Percentiles rank a stretch among this genome's conserved stretches.
Evolutionary conservation across 2,797 vertebrate genomes (phyloP).

Genomic region (Paedocypris micromegethes): DNA sequence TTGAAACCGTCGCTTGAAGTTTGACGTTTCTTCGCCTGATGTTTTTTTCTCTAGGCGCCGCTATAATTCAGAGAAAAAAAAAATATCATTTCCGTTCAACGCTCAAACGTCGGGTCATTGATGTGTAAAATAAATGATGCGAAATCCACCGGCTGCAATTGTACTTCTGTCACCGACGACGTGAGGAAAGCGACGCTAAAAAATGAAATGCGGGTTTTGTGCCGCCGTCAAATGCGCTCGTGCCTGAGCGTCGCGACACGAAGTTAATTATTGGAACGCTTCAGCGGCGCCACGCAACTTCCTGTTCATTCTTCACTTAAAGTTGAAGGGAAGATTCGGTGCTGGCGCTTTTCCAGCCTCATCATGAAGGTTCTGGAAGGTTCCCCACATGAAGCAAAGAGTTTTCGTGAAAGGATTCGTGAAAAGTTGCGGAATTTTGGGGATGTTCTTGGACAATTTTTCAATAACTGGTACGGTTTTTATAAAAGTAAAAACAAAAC

Average conservation of each 20-base stretch:
- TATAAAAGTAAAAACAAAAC: too few relatives aligned
- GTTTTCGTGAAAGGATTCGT: constrained; percentile 2
- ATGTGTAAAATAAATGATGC: constrained; percentile 34
- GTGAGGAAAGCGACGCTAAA: constrained; percentile 9
- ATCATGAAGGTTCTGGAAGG: constrained; percentile 6
- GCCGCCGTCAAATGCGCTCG: constrained; percentile 18
- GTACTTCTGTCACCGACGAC: constrained; percentile 24
- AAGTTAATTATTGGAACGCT: constrained; percentile 38
- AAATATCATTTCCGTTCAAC: constrained; percentile 5
- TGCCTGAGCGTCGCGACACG: constrained; percentile 6
- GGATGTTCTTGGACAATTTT: too few relatives aligned
- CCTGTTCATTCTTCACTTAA: constrained; percentile 22
- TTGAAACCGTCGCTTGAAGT: too few relatives aligned
- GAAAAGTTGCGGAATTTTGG: too few relatives aligned
- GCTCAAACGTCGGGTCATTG: constrained; percentile 4
- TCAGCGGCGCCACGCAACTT: constrained; percentile 19
- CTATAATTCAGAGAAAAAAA: constrained; percentile 2
- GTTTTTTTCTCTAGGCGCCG: neutral
- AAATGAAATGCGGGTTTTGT: constrained; percentile 13
- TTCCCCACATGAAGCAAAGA: constrained; percentile 18
- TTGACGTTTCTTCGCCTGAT: neutral
- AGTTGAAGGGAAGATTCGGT: constrained; percentile 34
- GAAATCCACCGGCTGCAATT: constrained; percentile 2
- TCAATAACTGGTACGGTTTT: too few relatives aligned
- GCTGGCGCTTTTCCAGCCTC: constrained; percentile 26